Evolutionary conservation across 2,797 vertebrate species (phyloP), one percentile per base, ranked within the genome.

Genomic region (Semaprochilodus insignis): DNA sequence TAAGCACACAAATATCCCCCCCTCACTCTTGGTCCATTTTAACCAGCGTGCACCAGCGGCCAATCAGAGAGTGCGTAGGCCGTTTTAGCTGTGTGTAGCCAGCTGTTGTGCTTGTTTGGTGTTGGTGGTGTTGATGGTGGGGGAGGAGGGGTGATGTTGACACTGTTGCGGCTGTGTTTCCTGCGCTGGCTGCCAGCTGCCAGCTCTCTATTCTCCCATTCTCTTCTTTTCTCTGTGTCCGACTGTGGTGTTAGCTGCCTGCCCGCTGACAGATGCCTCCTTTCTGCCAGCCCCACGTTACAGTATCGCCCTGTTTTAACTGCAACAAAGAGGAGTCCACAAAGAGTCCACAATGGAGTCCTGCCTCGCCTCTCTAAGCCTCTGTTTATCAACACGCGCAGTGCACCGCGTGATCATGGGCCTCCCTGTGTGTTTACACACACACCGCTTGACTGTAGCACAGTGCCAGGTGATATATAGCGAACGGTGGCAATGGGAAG

Each of bases 161-260:
- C 95, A 95, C 93, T 93, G 91, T 92, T 91, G 94, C 93, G 88
- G 91, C 89, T 92, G 94, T 92, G 87, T 94, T 95, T 95, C 93
- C 94, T 96, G 93, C 95, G 91, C 91, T 94, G 92, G 93, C 93
- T 95, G 92, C 94, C 95, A 97, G 96, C 96, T 98, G 96, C 94
- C 92, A 92, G 70, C 81, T 84, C 85, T 84, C 78, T 84, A 84
- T 84, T 84, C 78, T 93, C 91, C 74, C 90, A 91, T 94, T 94
- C 94, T 93, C 94, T 94, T 84, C 73, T 72, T 80, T 81, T 79
- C 73, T 88, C 88, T 92, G 88, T 88, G 91, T 91, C 88, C 88
- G 88, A 89, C 91, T 93, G 92, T 95, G 95, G 93, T 77, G 91
- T 92, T 92, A 90, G 91, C 93, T 93, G 93, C 91, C 92, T 89